These are phyloP conservation scores for Crotalus viridis DNA, from an alignment of 2,113 vertebrate genomes.

Conservation along the genomic window DNA sequence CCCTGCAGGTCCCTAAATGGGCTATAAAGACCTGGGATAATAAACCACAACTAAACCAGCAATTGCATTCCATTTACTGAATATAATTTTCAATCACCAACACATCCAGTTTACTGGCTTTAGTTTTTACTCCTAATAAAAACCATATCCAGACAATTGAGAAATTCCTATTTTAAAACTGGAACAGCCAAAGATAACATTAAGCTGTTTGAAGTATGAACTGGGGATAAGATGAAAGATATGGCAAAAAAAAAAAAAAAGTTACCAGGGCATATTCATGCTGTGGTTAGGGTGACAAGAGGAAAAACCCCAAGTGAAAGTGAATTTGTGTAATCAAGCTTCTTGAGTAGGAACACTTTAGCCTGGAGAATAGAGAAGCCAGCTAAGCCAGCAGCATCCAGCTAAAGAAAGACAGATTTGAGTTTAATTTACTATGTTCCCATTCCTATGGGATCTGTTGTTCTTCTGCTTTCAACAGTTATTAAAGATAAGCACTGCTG, in stretches of 20 bases:
- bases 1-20: background rate
- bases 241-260: background rate
- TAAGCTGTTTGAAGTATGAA: background rate
- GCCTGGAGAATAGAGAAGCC: background rate
- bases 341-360: background rate
- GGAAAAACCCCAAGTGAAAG: background rate
- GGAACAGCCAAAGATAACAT: background rate
- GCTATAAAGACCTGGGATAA: background rate
- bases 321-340: background rate
- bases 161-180: background rate
- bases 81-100: background rate
- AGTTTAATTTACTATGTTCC: background rate
- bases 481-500: background rate
- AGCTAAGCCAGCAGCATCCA: background rate
- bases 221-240: background rate
- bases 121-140: background rate
- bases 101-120: background rate
- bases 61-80: background rate
- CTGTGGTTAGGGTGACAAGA: background rate
- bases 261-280: background rate
- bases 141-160: background rate
- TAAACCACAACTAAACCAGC: background rate
- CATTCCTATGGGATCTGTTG: background rate
- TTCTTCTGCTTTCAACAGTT: background rate
- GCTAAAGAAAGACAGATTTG: background rate